A percentile compares a stretch with the other conserved stretches of the same genome.
phyloP scores from a whole-genome alignment of 2,797 vertebrate genomes.

The Clarias platycephalus region DNA sequence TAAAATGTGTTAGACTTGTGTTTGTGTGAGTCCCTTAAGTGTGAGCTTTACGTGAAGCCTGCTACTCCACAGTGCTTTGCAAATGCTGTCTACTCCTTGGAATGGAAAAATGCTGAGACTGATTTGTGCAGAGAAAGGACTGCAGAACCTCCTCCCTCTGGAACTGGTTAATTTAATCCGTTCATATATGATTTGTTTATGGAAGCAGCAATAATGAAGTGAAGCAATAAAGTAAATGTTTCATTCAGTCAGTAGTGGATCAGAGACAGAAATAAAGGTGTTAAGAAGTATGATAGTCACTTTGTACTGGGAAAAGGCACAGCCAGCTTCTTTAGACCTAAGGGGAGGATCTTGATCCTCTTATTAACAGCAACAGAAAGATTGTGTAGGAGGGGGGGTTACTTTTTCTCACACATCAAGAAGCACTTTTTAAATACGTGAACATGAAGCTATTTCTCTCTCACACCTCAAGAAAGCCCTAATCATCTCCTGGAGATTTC shows the following conservation, averaged over 20 bases:
- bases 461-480: not conserved
- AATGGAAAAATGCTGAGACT: slow-evolving; percentile 20
- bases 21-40: slow-evolving; percentile 59
- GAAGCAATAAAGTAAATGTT: slow-evolving; percentile 7
- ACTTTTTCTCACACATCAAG: not conserved
- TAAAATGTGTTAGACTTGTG: slow-evolving; percentile 69
- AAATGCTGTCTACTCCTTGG: slow-evolving; percentile 47
- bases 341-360: not conserved
- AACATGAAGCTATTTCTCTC: slow-evolving; percentile 22
- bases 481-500: slow-evolving; percentile 9
- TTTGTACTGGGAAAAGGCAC: not conserved
- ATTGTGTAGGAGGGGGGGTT: not conserved
- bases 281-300: slow-evolving; percentile 6
- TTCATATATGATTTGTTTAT: slow-evolving; percentile 24
- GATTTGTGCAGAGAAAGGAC: not conserved
- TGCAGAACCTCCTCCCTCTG: slow-evolving; percentile 7
- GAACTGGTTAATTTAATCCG: slow-evolving; percentile 21
- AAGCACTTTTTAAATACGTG: not conserved
- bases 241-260: not conserved
- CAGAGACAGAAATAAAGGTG: not conserved
- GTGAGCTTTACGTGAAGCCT: slow-evolving; percentile 65
- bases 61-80: slow-evolving; percentile 54
- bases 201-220: slow-evolving; percentile 4
- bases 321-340: not conserved
- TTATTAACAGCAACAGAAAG: slow-evolving; percentile 3